Base-by-base conservation (phyloP, 2,113 vertebrate species). In the Todiramphus saurophagus region DNA sequence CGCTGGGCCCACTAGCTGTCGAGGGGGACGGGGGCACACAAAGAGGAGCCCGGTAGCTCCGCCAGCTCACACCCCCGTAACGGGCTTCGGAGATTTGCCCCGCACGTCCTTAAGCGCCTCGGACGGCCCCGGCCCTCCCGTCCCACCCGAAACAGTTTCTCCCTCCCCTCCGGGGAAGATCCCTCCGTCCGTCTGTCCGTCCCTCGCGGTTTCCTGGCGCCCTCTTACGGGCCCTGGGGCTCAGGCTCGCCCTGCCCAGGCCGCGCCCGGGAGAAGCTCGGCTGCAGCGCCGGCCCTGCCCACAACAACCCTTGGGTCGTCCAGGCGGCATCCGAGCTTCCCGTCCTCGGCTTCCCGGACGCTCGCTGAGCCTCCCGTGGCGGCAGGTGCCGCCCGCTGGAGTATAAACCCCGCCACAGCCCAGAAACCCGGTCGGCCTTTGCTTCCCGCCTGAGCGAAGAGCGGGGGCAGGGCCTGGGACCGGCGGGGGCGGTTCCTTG, bases 391-490 rank as follows among this genome's bases (percentile, higher is more conserved):
- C 35, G 13, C n/a, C n/a, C 60, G 15, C 35, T 23, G 25, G 13
- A 24, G 51, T 27, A 27, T 24, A 8, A 53, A 27, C 14, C 51
- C 51, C 51, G 15, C 51, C 24, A 5, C 13, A 27, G 51, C 51
- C 25, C 51, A 53, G 9, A 9, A 24, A 55, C 8, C 16, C 15
- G 8, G 27, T 28, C 28, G 15, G 16, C 53, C 16, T 30, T 55
- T 10, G 28, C 53, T 13, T 53, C 6, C 72, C 23, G 10, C 13
- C 18, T 12, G 24, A 24, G 20, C 13, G 12, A 14, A 23, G 37
- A 33, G 23, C 10, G 46, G 51, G 17, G 7, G 30, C 11, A 2
- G 10, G 19, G 1, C 0, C 2, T 6, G 13, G 28, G 53, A 10
- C 25, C 30, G 12, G 18, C 11, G 13, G 48, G 78, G 56, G 48